Base-by-base conservation (phyloP, 1,140 invertebrate genomes). In the Trypoxylus dichotomus region DNA sequence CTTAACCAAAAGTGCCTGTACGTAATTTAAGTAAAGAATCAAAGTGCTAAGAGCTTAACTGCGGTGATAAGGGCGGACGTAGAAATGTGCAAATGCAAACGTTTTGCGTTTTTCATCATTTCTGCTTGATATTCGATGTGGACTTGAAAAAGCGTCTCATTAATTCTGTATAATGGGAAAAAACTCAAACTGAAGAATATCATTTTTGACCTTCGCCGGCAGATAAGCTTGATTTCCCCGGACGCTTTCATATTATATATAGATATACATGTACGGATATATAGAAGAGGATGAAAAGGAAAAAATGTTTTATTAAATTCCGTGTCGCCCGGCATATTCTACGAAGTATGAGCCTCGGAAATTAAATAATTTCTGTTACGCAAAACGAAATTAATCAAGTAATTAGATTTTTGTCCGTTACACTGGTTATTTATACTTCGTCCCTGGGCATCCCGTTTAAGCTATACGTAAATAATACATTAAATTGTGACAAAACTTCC, bases 291-390 rank as follows among this genome's bases (percentile, higher is more conserved):
- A 68, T 68, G 60, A 68, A 68, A 27, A 29, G 60, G 60, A 68
- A 68, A 47, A 54, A 68, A 68, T 68, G 21, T 68, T 68, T 68
- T 68, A 68, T 68, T 68, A 68, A 68, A 68, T 68, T 68, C 60
- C 13, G 60, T 68, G 60, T 68, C 60, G 60, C 21, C 24, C 3
- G 27, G n/a, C 24, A 68, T 68, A 68, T 68, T 11, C 60, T 68
- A 10, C 60, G 60, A 25, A 68, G 27, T 68, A 29, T 68, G 24
- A 68, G 27, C 60, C 60, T 1, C 60, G 60, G 60, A 68, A 68
- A 68, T 68, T 68, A 68, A 68, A 68, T 24, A 68, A 68, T 68
- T 68, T 68, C 60, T 68, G 21, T 68, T 68, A 27, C 24, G 24
- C 60, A 68, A 68, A 68, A 25, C 60, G 27, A 21, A 68, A 68